phyloP scores from a whole-genome alignment of 1,140 invertebrate genomes.

The Tyrophagus putrescentiae region DNA sequence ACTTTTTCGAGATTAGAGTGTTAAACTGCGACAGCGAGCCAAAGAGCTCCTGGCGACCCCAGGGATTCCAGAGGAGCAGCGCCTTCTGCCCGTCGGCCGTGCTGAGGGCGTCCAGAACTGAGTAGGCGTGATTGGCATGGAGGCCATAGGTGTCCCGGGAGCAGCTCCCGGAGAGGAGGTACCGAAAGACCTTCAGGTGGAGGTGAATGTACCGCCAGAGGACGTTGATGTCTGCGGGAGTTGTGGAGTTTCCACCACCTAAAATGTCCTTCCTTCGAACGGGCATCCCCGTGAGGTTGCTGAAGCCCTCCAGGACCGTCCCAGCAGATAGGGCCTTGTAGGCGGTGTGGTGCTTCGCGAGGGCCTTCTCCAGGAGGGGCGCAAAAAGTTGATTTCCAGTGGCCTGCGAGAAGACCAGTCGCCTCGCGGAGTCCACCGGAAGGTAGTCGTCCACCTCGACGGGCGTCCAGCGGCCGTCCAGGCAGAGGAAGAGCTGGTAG shows the following conservation, averaged over 20 bases:
- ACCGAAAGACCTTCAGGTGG: background rate
- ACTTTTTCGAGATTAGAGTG: background rate
- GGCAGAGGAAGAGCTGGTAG: constrained; percentile 3
- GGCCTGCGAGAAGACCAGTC: constrained; percentile 6
- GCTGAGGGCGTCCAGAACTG: background rate
- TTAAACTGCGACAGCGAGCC: background rate
- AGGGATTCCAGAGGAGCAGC: background rate
- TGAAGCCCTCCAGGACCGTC: background rate
- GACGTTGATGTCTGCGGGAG: background rate
- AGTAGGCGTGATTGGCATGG: background rate
- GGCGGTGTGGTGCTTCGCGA: background rate
- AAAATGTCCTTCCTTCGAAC: background rate
- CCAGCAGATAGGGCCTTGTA: constrained; percentile 2
- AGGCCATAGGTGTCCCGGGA: background rate
- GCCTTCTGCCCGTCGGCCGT: background rate
- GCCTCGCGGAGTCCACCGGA: background rate
- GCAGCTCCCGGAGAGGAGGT: background rate
- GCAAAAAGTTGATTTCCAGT: background rate
- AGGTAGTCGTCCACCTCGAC: background rate
- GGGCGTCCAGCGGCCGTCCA: background rate
- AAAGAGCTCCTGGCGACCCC: background rate
- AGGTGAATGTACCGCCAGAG: background rate
- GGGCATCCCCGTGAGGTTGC: constrained; percentile 5
- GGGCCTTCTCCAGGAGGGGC: constrained; percentile 8
- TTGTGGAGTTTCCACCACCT: no score